Evolutionary conservation across 2,797 vertebrate species (phyloP).

Genomic region (Vireo griseus): DNA sequence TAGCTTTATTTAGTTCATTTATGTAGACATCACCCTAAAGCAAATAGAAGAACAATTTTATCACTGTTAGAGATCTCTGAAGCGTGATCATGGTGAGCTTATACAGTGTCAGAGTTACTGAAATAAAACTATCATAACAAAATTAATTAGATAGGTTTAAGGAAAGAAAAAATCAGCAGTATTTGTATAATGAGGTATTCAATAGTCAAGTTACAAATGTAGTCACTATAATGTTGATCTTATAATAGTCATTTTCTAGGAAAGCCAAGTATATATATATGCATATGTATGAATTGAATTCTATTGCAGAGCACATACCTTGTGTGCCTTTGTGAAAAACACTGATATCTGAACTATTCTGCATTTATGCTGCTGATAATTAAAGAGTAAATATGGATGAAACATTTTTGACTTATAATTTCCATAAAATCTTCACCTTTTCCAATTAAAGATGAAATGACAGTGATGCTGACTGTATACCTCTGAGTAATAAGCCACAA

Average conservation of each 20-base stretch:
- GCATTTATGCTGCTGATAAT: not conserved
- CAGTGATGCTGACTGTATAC: not conserved
- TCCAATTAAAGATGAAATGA: not conserved
- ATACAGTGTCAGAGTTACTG: not conserved
- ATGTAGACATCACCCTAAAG: not conserved
- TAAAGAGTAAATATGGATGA: not conserved
- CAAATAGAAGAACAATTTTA: constrained; percentile 44
- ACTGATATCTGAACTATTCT: not conserved
- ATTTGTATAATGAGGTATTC: not conserved
- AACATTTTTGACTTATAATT: not conserved
- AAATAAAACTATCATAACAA: constrained; percentile 10
- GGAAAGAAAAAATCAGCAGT: not conserved
- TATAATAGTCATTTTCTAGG: not conserved
- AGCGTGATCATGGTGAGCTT: not conserved
- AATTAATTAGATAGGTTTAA: constrained; percentile 1
- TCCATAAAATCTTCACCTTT: not conserved
- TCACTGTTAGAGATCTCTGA: constrained; percentile 18
- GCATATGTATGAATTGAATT: not conserved
- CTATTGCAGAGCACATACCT: not conserved
- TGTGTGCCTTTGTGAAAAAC: not conserved
- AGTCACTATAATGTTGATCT: not conserved
- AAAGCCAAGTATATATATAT: not conserved
- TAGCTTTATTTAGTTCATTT: constrained; percentile 46
- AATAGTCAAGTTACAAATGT: not conserved
- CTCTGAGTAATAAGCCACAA: not conserved